Evolutionary conservation across 2,888 invertebrate species (phyloP), one percentile per base, ranked within the genome.

Genomic region (Cremastobaeus sp.): DNA sequence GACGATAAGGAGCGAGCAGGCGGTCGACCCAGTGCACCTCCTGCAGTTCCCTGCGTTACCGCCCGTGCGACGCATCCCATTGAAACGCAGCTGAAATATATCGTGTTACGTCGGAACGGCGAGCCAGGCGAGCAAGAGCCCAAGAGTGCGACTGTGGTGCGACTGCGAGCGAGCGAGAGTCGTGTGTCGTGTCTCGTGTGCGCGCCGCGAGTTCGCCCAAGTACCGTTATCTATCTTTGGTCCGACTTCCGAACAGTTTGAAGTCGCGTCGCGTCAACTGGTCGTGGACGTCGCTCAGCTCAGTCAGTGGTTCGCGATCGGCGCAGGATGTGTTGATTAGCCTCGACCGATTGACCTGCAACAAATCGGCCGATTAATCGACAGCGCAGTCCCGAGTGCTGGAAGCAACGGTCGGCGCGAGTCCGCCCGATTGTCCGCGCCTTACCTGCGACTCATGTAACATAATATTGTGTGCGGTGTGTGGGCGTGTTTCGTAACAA

Each of bases 401-500:
- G 18, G 20, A 41, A 55, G 41, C 41, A 55, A 55, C 55, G 55
- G 55, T 55, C 41, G 55, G 37, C 39, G 54, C 39, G 55, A 28
- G 28, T 14, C 43, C 45, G 32, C 12, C 35, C 30, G n/a, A 34
- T 12, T 43, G 28, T 9, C 18, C 17, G 37, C 60, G 48, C 32
- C 25, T 20, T 47, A 55, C 70, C 41, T 45, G 52, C 68, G 59
- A 52, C 57, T 8, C 28, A 20, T 70, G 70, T 41, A 64, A 64
- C 50, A 50, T 64, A 62, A 70, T 70, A 64, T 64, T 48, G 47
- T 48, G 35, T 41, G 30, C 30, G 55, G 47, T 34, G 48, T 57
- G 70, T 70, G 70, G 70, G 70, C 70, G 70, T 70, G 50, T 70
- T 70, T 70, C 70, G 50, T 70, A 70, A 70, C 52, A 45, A 43